Base-by-base conservation (phyloP, 2,113 vertebrate genomes). In the Erpornis zantholeuca region DNA sequence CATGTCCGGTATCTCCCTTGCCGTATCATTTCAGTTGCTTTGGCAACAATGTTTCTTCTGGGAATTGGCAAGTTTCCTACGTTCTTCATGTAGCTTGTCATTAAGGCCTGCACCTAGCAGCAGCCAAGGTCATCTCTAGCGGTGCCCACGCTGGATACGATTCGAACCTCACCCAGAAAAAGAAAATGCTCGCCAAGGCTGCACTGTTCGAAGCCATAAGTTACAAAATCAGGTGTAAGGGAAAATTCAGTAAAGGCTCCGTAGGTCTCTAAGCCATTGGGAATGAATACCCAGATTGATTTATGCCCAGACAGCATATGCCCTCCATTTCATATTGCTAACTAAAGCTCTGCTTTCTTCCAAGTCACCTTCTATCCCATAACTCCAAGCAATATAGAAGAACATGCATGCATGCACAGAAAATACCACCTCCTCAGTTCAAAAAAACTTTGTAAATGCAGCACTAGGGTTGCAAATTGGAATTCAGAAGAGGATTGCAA, bases 1-100 rank as follows among this genome's bases (percentile, higher is more conserved):
- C 29, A 22, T 1, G 40, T 33, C 79, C 54, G 19, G 0, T 15
- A 33, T 35, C 45, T 85, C 61, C 57, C 1, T 0, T 19, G 54
- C 25, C 14, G 0, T 66, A n/a, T 24, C 59, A 59, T 25, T 61
- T 77, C 79, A 86, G 42, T 66, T 40, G 66, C 73, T 53, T 84
- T 25, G 31, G 59, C 1, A 6, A 80, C 57, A 69, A 11, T 29
- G 35, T 72, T 90, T 80, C 93, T 85, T 69, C 88, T 54, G 70
- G 84, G 82, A 92, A 93, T 10, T 78, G 82, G 71, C 79, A 92
- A 70, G 63, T 77, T 95, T 83, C 40, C 42, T 11, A 7, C 2
- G 36, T 54, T 19, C 86, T 82, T 80, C 78, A 28, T 3, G 7
- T 13, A 60, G 69, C 31, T 36, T 40, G 40, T 75, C 68, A 78